Evolutionary conservation across 2,888 invertebrate genomes (phyloP), one percentile per base, ranked within the genome.

Genomic region (Strigamia transsilvanica): DNA sequence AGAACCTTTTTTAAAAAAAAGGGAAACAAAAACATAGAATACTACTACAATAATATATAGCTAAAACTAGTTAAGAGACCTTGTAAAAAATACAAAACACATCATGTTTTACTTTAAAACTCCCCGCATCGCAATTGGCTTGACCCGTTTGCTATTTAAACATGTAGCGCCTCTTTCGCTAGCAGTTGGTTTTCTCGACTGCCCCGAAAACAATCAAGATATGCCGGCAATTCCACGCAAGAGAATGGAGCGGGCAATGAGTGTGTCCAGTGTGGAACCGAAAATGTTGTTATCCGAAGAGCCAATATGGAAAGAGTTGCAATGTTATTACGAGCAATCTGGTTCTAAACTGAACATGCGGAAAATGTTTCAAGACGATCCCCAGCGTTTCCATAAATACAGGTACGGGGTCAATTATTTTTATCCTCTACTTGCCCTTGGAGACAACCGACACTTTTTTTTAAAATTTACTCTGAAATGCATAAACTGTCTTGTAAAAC

Each of bases 361-460:
- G 23, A 85, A 88, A n/a, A 86, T 90, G 86, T 90, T 90, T 85
- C 84, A 86, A 46, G 84, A 85, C 18, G 90, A 90, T 84, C 85
- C 87, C 0, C 82, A 86, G 2, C 86, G 90, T 82, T 90, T 90
- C 85, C 84, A 88, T 2, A 89, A 88, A 84, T 90, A 87, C 85
- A 89, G 88, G 89, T 89, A 84, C 9, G 66, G 12, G 27, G 23
- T 66, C 23, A 66, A 21, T 66, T 66, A 66, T 18, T 82, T 21
- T 21, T 41, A 34, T 41, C 82, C 82, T 82, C 77, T 82, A 77
- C 23, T 9, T 82, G 79, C 46, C 82, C 82, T 82, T 82, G 66
- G 66, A 3, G 27, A 23, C 23, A 66, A 66, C 3, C 10, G 4
- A 13, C 23, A 27, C 23, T 66, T 66, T 66, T 61, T 21, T 61